Evolutionary conservation across 2,797 vertebrate genomes (phyloP).

Genomic region (Knipowitschia caucasica): DNA sequence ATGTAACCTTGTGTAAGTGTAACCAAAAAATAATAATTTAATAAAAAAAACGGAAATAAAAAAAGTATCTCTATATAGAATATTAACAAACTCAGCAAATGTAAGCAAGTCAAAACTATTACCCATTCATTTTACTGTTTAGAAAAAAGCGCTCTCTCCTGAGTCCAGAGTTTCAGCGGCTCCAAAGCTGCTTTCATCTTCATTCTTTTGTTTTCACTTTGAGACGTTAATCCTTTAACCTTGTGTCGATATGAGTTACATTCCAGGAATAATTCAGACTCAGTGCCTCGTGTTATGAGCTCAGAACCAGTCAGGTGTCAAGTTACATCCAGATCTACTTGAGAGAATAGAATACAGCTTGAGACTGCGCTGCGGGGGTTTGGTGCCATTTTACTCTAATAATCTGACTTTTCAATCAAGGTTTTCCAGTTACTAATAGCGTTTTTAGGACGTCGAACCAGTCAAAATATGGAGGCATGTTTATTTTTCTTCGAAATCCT

Average conservation of each 20-base stretch:
- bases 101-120: too few species aligned
- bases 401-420: not conserved
- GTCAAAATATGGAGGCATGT: not conserved
- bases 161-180: conserved; percentile 1
- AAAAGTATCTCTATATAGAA: too few species aligned
- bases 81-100: too few species aligned
- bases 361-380: too few species aligned
- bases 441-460: not conserved
- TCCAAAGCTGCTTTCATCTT: conserved; percentile 2
- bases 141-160: too few species aligned
- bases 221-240: conserved; percentile 4
- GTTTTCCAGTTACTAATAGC: too few species aligned
- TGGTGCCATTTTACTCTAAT: not conserved
- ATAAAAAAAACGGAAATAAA: too few species aligned
- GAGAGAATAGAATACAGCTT: not conserved
- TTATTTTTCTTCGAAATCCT: too few species aligned
- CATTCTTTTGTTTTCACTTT: conserved; percentile 1
- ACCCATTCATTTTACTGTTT: too few species aligned
- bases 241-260: not conserved
- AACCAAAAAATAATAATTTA: too few species aligned
- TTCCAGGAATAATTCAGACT: conserved; percentile 9
- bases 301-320: conserved; percentile 3
- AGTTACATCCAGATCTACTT: not conserved
- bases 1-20: too few species aligned
- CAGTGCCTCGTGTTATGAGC: not conserved